Evolutionary conservation across 2,888 invertebrate genomes (phyloP), one percentile per base, ranked within the genome.

Genomic region (Calameuta pallipes): DNA sequence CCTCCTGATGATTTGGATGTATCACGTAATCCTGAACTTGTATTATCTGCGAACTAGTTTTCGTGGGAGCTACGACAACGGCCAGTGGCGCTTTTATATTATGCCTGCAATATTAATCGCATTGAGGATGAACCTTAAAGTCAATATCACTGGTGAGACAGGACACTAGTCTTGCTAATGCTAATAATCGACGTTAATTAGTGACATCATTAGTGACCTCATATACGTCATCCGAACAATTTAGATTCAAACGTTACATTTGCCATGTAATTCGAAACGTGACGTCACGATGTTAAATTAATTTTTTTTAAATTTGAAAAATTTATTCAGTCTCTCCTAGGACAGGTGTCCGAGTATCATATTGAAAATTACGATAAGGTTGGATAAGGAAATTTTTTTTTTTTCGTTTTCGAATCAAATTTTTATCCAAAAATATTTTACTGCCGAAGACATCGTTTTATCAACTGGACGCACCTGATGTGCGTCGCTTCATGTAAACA

Each of bases 401-500:
- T 23, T 69, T 11, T 35, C n/a, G 34, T n/a, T 33, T 33, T 36
- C 1, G 13, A 15, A 3, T 0, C 4, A 30, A 30, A 37, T 15
- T 41, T 15, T 41, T 6, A 15, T 41, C 41, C 23, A 15, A 41
- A 41, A 41, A 6, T 23, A 41, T 15, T 41, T 6, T 4, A 15
- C 41, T 41, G 41, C 15, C 2, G 6, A 37, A 13, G 41, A 23
- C 6, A 56, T 4, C 41, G 9, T 23, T 23, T 15, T 9, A 9
- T 9, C 23, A 11, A 74, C 74, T 34, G 34, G 75, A 81, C 78
- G 70, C 79, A 85, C 85, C 84, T 85, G 75, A 87, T 84, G 80
- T 83, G 81, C 75, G 82, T 83, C 13, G 84, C 85, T 79, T 86
- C 82, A 75, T 82, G 84, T 35, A 87, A 71, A 78, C 87, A 87